Conservation (phyloP, 2,888 invertebrate species). For the Amphipyra berbera region DNA sequence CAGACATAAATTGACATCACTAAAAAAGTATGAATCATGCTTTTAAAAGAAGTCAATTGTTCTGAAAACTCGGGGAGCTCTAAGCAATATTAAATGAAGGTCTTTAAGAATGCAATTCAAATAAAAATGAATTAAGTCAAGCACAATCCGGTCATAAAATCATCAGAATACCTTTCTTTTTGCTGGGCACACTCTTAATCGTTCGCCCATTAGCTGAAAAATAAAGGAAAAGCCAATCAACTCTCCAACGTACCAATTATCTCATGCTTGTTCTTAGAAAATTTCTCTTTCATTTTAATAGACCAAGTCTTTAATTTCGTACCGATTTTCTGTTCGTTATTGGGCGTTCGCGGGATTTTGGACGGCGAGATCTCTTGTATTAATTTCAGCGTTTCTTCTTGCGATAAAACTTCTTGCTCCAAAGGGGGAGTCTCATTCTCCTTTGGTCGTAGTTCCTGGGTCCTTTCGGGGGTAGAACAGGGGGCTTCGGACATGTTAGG, state of each 20-base stretch:
- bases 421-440: slow-evolving; percentile 11
- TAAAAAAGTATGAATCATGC: slow-evolving; percentile 17
- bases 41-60: not conserved
- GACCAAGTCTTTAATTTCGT: slow-evolving; percentile 71
- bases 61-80: not conserved
- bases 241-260: slow-evolving; percentile 41
- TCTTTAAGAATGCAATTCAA: slow-evolving; percentile 10
- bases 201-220: slow-evolving; percentile 80
- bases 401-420: slow-evolving; percentile 11
- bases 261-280: slow-evolving; percentile 56
- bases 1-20: slow-evolving; percentile 10
- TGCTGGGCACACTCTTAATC: slow-evolving; percentile 69
- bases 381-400: slow-evolving; percentile 31
- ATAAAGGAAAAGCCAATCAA: slow-evolving; percentile 53
- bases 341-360: slow-evolving; percentile 63
- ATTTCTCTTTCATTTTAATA: slow-evolving; percentile 62
- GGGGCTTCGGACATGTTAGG: slow-evolving; percentile 39
- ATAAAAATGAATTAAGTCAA: slow-evolving; percentile 21
- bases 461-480: slow-evolving; percentile 51
- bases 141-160: slow-evolving; percentile 31
- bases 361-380: slow-evolving; percentile 40
- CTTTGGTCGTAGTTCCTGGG: not conserved
- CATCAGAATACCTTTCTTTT: slow-evolving; percentile 76
- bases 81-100: not conserved
- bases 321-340: slow-evolving; percentile 75